Conservation (phyloP, 2,797 vertebrate genomes). For the Eremophila alpestris region DNA sequence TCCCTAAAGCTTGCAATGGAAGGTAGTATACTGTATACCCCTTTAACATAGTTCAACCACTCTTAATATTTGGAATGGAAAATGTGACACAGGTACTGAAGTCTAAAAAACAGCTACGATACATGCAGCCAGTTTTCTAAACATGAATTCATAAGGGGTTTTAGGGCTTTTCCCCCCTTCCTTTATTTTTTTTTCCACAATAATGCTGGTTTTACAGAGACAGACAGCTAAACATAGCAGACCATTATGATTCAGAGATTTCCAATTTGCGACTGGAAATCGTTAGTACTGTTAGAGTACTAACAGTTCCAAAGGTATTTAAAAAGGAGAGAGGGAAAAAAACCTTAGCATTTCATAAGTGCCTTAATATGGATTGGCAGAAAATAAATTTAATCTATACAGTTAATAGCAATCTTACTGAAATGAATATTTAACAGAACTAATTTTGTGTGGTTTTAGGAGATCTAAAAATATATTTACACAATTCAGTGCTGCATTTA, state of each 20-base stretch:
- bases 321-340: background rate
- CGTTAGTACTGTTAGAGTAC: background rate
- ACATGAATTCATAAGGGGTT: background rate
- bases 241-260: slow-evolving; percentile 13
- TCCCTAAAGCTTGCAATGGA: background rate
- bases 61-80: slow-evolving; percentile 34
- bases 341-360: background rate
- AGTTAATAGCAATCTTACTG: background rate
- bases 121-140: slow-evolving; percentile 38
- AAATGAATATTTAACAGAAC: background rate
- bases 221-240: background rate
- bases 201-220: background rate
- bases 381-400: background rate
- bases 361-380: slow-evolving; percentile 16
- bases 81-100: slow-evolving; percentile 48
- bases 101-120: slow-evolving; percentile 5
- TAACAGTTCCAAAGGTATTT: slow-evolving; percentile 31
- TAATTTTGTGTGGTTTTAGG: background rate
- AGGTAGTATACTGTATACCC: background rate
- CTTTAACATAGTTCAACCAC: slow-evolving; percentile 25
- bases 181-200: background rate
- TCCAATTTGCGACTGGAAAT: slow-evolving; percentile 31
- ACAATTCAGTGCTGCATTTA: background rate
- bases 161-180: background rate
- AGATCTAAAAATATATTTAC: background rate